Percentiles rank a stretch among this genome's conserved stretches.
phyloP scores from a whole-genome alignment of 2,797 vertebrate species.

The Rousettus madagascariensis region DNA sequence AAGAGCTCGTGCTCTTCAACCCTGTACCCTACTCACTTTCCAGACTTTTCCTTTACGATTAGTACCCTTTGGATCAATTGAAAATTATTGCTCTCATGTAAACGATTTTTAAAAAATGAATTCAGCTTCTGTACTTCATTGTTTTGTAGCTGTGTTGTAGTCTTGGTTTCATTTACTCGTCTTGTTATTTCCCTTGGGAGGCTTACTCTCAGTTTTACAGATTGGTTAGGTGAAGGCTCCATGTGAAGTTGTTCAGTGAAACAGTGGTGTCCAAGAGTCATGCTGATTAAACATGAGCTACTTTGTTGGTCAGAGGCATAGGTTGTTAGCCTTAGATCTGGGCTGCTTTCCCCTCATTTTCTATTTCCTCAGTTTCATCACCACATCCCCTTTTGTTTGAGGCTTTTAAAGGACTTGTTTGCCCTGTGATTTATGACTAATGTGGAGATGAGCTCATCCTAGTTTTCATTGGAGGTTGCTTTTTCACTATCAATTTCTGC shows the following conservation, averaged over 20 bases:
- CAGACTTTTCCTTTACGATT: neutral
- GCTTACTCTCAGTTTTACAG: neutral
- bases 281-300: neutral
- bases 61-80: neutral
- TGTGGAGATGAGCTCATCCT: constrained; percentile 44
- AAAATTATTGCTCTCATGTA: neutral
- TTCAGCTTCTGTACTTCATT: constrained; percentile 4
- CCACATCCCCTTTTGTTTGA: neutral
- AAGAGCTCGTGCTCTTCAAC: neutral
- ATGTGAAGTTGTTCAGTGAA: neutral
- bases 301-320: neutral
- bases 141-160: neutral
- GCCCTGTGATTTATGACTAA: constrained; percentile 49
- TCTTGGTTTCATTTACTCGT: neutral
- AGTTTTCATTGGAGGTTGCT: neutral
- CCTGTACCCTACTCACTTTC: neutral
- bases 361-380: neutral
- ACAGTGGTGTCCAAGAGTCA: neutral
- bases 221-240: neutral
- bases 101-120: neutral
- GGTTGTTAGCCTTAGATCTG: neutral
- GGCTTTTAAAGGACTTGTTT: constrained; percentile 36
- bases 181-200: neutral
- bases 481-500: constrained; percentile 35
- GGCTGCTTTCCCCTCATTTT: neutral